Evolutionary conservation across 1,140 invertebrate genomes (phyloP).

Genomic region (Eulimnadia texana): DNA sequence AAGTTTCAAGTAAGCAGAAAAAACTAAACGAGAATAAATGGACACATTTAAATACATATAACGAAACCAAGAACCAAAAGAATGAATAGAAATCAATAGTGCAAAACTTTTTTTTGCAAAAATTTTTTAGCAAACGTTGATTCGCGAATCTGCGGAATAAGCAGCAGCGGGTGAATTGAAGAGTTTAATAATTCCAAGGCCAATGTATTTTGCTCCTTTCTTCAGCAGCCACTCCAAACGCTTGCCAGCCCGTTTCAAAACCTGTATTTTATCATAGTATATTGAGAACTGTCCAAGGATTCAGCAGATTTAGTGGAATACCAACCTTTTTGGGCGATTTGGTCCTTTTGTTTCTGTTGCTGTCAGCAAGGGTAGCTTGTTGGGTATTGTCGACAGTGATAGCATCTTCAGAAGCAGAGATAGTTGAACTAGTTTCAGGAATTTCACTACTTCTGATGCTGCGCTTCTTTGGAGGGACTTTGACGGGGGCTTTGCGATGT

Average conservation of each 20-base stretch:
- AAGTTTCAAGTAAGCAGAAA: too few species aligned
- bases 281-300: too few species aligned
- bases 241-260: background rate
- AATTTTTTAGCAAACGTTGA: background rate
- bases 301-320: too few species aligned
- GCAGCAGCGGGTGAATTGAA: background rate
- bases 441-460: background rate
- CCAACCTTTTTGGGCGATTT: background rate
- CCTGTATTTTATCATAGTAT: background rate
- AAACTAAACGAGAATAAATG: too few species aligned
- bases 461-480: background rate
- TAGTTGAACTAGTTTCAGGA: background rate
- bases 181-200: slow-evolving; percentile 1
- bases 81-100: too few species aligned
- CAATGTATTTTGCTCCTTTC: slow-evolving; percentile 4
- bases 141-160: background rate
- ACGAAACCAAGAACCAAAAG: too few species aligned
- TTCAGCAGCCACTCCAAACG: slow-evolving; percentile 2
- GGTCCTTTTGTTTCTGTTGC: background rate
- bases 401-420: background rate
- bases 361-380: background rate
- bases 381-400: background rate
- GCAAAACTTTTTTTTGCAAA: background rate
- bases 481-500: background rate
- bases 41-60: too few species aligned